Evolutionary conservation across 1,140 invertebrate species (phyloP).

Genomic region (Pseudobourletiella spinata): DNA sequence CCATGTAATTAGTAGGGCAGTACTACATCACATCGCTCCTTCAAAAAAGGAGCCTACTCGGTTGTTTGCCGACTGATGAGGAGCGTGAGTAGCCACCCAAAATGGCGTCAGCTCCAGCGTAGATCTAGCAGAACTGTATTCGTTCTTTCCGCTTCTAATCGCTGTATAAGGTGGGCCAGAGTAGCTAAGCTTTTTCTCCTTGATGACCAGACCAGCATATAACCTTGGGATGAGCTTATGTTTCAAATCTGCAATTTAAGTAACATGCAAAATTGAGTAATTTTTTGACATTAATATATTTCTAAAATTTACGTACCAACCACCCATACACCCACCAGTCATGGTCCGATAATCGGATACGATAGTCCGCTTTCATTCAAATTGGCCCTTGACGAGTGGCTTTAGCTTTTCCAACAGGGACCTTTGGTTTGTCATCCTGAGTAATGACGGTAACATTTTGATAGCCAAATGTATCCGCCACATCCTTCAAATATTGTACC

Average conservation of each 20-base stretch:
- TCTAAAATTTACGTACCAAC: too few species aligned
- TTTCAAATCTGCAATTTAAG: too few species aligned
- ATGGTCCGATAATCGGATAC: constrained; percentile 42
- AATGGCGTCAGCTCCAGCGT: constrained; percentile 38
- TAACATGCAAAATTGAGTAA: too few species aligned
- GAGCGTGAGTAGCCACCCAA: constrained; percentile 44
- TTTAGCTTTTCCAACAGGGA: constrained; percentile 24
- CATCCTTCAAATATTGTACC: constrained; percentile 27
- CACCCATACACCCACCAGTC: too few species aligned
- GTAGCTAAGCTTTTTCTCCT: constrained; percentile 37
- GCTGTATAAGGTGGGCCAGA: constrained; percentile 42
- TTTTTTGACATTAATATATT: too few species aligned
- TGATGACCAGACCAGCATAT: constrained; percentile 37
- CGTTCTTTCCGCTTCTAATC: constrained; percentile 40
- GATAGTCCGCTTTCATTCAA: constrained; percentile 43
- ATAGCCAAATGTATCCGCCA: constrained; percentile 32
- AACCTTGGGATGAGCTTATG: constrained; percentile 38
- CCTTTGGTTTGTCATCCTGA: constrained; percentile 41
- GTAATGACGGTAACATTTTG: constrained; percentile 35
- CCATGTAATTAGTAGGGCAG: constrained; percentile 41
- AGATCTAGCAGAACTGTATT: constrained; percentile 37
- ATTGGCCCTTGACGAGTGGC: constrained; percentile 41
- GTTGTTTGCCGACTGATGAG: constrained; percentile 40
- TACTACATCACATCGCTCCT: constrained; percentile 40
- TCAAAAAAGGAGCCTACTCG: constrained; percentile 40